phyloP scores from a whole-genome alignment of 92 coral and sea anemone genomes.

The Epizoanthus fatuus region DNA sequence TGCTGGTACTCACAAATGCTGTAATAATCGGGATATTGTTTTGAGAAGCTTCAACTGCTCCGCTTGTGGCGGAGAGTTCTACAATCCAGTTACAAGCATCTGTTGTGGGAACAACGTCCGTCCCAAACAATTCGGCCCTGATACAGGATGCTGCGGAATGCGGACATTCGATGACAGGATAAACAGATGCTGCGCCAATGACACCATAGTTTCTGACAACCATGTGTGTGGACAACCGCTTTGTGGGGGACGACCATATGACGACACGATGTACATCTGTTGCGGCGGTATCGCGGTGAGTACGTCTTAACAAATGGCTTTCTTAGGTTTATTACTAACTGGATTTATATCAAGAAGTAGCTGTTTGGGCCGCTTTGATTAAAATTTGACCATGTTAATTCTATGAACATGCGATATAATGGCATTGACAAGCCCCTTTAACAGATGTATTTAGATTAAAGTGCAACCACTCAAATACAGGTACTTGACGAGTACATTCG shows the following conservation, averaged over 20 bases:
- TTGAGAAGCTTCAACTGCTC: constrained; percentile 1
- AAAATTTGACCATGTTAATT: too few species aligned
- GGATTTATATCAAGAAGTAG: too few species aligned
- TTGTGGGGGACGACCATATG: constrained; percentile 14
- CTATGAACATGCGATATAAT: too few species aligned
- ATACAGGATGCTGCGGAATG: constrained; percentile 16
- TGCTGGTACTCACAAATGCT: neutral
- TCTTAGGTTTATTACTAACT: too few species aligned
- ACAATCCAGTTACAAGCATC: constrained; percentile 25
- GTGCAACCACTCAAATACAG: too few species aligned
- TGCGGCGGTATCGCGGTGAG: constrained; percentile 14
- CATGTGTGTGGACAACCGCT: neutral
- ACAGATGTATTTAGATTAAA: too few species aligned
- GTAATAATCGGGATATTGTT: neutral
- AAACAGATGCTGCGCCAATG: neutral
- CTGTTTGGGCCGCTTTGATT: too few species aligned
- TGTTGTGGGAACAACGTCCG: constrained; percentile 9
- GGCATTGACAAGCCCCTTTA: too few species aligned
- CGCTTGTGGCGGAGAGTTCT: constrained; percentile 6
- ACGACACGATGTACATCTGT: neutral
- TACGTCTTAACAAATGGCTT: neutral
- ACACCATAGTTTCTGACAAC: neutral
- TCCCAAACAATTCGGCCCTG: constrained; percentile 9
- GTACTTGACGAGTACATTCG: too few species aligned
- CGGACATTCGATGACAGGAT: neutral